These are phyloP conservation scores for Gastrophryne carolinensis DNA, from an alignment of 2,797 vertebrate genomes.

Conservation along the genomic window DNA sequence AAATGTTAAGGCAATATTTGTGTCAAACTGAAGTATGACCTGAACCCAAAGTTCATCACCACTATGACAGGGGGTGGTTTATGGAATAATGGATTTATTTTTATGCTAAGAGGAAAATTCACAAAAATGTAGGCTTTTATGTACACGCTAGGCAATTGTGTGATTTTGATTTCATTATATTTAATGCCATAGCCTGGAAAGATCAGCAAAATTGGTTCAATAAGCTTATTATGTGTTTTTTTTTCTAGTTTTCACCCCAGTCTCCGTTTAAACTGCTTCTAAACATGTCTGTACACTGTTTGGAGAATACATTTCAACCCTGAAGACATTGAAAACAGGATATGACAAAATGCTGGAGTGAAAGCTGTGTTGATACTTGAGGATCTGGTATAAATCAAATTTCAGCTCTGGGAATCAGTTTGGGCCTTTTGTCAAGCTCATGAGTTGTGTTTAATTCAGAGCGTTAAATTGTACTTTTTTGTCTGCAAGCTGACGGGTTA, in stretches of 20 bases:
- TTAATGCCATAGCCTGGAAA: conserved; percentile 7
- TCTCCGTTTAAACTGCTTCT: conserved; percentile 32
- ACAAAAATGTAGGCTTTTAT: too few species aligned
- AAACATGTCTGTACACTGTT: conserved; percentile 50
- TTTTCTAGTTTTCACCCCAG: neutral
- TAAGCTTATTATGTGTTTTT: conserved; percentile 19
- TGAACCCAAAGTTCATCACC: too few species aligned
- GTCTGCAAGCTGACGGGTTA: neutral
- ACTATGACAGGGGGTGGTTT: too few species aligned
- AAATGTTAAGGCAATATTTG: too few species aligned
- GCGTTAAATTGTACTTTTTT: neutral
- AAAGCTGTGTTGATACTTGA: conserved; percentile 55
- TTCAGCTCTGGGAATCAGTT: conserved; percentile 55
- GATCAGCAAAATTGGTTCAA: conserved; percentile 28
- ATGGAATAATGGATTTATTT: too few species aligned
- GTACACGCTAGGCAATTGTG: neutral
- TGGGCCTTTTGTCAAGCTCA: conserved; percentile 30
- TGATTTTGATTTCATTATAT: neutral
- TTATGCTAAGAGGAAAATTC: too few species aligned
- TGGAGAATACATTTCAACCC: conserved; percentile 66
- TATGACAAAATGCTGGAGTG: conserved; percentile 63
- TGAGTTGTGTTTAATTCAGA: neutral
- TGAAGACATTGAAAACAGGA: conserved; percentile 66
- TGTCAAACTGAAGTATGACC: too few species aligned
- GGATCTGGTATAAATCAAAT: conserved; percentile 65